These are phyloP conservation scores for Dermolepida albohirtum DNA, from an alignment of 2,888 invertebrate species.

Conservation along the genomic window DNA sequence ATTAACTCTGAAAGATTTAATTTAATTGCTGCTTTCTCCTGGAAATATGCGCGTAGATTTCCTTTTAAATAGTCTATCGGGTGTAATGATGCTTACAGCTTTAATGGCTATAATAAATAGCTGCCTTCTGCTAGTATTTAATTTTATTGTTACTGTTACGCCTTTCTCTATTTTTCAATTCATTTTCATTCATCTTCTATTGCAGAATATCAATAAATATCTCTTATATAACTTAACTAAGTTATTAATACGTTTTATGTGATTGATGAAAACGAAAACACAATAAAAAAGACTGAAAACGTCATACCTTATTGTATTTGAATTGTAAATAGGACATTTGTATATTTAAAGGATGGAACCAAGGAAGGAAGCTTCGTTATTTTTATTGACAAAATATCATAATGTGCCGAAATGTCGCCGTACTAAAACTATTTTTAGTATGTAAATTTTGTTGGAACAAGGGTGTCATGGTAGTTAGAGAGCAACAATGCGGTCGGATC, in stretches of 20 bases:
- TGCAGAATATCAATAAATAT: no score
- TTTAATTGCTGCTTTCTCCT: no score
- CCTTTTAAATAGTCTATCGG: no score
- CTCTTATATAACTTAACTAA: no score
- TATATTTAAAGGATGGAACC: neutral
- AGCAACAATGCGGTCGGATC: slow-evolving; percentile 57
- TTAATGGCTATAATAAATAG: no score
- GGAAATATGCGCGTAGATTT: no score
- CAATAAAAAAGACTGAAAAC: neutral
- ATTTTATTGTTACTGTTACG: no score
- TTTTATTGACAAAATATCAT: slow-evolving; percentile 26
- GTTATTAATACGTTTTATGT: neutral
- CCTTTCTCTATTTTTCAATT: no score
- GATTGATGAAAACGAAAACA: neutral
- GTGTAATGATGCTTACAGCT: no score
- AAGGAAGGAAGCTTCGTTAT: neutral
- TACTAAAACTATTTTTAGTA: slow-evolving; percentile 42
- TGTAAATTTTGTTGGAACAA: slow-evolving; percentile 48
- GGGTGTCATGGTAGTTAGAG: slow-evolving; percentile 55
- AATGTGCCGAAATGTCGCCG: slow-evolving; percentile 14
- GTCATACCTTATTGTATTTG: neutral
- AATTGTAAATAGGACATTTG: slow-evolving; percentile 14
- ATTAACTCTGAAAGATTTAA: no score
- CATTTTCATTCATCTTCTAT: no score
- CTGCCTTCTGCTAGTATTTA: no score